Base-by-base conservation (phyloP, 2,797 vertebrate species). In the Bucorvus abyssinicus region DNA sequence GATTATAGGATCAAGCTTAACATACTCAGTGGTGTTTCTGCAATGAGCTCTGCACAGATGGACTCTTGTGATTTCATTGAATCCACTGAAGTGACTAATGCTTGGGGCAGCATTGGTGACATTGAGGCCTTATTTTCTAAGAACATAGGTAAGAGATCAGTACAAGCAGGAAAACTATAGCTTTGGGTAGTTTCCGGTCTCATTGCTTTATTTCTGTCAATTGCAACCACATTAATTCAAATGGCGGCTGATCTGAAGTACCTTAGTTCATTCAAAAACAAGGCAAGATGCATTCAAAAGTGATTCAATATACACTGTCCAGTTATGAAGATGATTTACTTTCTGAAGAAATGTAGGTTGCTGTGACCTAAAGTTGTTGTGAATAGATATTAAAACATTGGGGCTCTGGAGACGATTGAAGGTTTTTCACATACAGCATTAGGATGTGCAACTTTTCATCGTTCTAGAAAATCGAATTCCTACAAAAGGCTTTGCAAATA, bases 281-380 rank as follows among this genome's bases (percentile, higher is more conserved):
- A 94, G 84, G 86, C 92, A 97, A 94, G 84, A 81, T 93, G 45
- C 44, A 50, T 91, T 95, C 64, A 90, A 79, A 59, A 89, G 29
- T 94, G 71, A 87, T 93, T 95, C 47, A 77, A 63, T 94, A 81
- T 86, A 84, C 29, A 38, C 91, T 94, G 89, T 55, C 61, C 88
- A 91, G 45, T 87, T 94, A 89, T 7, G 52, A 93, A 96, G 82
- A 89, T 68, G 57, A 74, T 75, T 94, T 94, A 81, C 89, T 95
- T 96, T 95, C 89, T 90, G 88, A 96, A 95, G 87, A 74, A 96
- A 74, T 77, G 55, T 91, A 82, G 55, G 85, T 90, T 81, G 23
- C 81, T 96, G 87, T 84, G 70, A 95, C 87, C 89, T 94, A 32
- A 57, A 69, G 67, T 87, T 95, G 36, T 77, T 75, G 63, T 87